phyloP scores from a whole-genome alignment of 2,113 vertebrate species.

The Spermophilus dauricus region DNA sequence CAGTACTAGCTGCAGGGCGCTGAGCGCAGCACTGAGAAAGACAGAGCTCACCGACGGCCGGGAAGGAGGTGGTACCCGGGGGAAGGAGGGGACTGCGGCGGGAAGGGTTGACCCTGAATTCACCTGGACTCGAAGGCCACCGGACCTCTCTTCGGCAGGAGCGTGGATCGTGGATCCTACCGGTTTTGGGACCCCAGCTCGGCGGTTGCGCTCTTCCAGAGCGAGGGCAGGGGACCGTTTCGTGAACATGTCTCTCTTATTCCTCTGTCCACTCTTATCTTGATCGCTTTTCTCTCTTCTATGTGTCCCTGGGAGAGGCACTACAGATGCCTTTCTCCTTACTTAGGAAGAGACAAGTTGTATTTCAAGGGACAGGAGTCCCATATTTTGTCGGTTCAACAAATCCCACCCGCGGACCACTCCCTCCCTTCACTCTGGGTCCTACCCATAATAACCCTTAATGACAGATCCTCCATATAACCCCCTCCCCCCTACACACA shows the following conservation, averaged over 20 bases:
- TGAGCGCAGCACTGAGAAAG: background rate
- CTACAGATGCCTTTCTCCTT: conserved; percentile 28
- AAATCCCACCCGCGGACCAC: conserved; percentile 80
- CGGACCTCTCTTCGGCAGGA: background rate
- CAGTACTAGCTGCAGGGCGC: background rate
- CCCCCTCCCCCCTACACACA: background rate
- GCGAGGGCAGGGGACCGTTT: conserved; percentile 84
- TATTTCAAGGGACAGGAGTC: conserved; percentile 41
- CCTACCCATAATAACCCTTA: conserved; percentile 70
- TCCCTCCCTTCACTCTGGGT: conserved; percentile 64
- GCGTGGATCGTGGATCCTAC: conserved; percentile 82
- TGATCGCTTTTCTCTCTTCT: background rate
- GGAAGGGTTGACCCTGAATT: background rate
- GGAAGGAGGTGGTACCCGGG: background rate
- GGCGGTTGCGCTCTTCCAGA: conserved; percentile 83
- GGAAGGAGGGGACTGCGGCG: background rate
- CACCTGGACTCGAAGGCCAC: background rate
- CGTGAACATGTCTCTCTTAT: conserved; percentile 80
- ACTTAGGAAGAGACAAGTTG: conserved; percentile 40
- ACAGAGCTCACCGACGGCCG: background rate
- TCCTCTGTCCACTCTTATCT: background rate
- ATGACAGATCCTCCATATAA: background rate
- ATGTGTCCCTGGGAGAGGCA: background rate
- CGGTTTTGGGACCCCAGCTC: conserved; percentile 77
- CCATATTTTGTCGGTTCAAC: conserved; percentile 66